Evolutionary conservation across 2,888 invertebrate species (phyloP), one percentile per base, ranked within the genome.

Genomic region (Ophion ellenae): DNA sequence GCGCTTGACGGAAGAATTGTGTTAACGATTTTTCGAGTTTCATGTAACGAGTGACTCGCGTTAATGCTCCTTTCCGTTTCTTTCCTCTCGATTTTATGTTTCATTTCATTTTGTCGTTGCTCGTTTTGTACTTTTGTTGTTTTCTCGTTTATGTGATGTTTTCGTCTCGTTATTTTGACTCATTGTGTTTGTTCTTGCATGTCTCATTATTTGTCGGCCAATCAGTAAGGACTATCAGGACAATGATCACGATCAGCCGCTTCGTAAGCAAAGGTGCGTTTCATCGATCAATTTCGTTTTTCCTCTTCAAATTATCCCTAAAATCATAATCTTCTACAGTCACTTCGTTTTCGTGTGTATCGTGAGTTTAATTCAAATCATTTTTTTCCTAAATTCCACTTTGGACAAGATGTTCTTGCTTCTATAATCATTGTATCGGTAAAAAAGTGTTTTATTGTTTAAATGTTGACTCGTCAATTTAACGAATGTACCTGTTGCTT

Each of bases 151-250:
- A 83, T 84, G 17, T 66, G 10, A 47, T 71, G 66, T 69, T 47
- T 77, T 80, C 76, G 67, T 57, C 45, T 78, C 71, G 75, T 87
- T 59, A 47, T 82, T 81, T 76, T 87, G 76, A 86, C 61, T 83
- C 87, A 87, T 86, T 86, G 87, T 88, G 87, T 89, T 69, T 87
- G 80, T 88, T 87, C 86, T 89, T 89, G 89, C 89, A 88, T 88
- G 89, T 76, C 77, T 77, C 86, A 80, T 86, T 88, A 69, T 86
- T 85, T 75, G 77, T 86, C 86, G 86, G 74, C 83, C 84, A 81
- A 84, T 83, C 92, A 92, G 92, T 90, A 92, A 92, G 91, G 93
- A 93, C 77, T 92, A 92, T 89, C 92, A 91, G 87, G 93, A 92
- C 87, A 89, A 89, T 81, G 92, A 93, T 86, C 88, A 91, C 84